These are phyloP conservation scores for Gambusia affinis DNA, from an alignment of 2,113 vertebrate genomes.

Conservation along the genomic window DNA sequence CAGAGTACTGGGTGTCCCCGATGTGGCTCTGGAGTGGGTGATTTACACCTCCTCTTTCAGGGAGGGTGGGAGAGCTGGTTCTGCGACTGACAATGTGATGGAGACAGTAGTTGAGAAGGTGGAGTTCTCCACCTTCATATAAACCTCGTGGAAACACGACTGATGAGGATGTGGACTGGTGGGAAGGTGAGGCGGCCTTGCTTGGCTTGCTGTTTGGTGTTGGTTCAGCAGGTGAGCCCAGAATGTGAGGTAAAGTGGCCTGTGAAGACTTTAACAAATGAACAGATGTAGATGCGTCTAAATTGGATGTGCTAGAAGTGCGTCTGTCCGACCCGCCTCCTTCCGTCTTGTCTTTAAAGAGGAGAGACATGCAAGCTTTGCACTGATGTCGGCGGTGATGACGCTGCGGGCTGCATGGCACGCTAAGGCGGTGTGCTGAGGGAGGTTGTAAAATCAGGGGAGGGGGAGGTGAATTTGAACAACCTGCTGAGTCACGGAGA, in stretches of 20 bases:
- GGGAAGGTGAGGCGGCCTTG: neutral
- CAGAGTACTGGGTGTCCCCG: neutral
- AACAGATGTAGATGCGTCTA: slow-evolving; percentile 21
- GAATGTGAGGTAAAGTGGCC: slow-evolving; percentile 8
- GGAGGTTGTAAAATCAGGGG: slow-evolving; percentile 41
- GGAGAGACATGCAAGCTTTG: slow-evolving; percentile 43
- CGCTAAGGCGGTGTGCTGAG: slow-evolving; percentile 25
- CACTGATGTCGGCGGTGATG: slow-evolving; percentile 29
- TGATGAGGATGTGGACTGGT: slow-evolving; percentile 15
- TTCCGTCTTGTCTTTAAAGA: slow-evolving; percentile 39
- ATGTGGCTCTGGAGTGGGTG: neutral
- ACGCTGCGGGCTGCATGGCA: slow-evolving; percentile 10
- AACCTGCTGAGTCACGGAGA: slow-evolving; percentile 51
- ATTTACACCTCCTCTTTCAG: slow-evolving; percentile 17
- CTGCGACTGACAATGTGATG: slow-evolving; percentile 69
- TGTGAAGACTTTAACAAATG: slow-evolving; percentile 18
- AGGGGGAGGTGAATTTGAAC: slow-evolving; percentile 42
- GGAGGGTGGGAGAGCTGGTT: slow-evolving; percentile 58
- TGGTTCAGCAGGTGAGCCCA: slow-evolving; percentile 4
- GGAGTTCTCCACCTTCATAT: slow-evolving; percentile 63
- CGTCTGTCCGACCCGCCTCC: slow-evolving; percentile 25
- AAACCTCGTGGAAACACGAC: slow-evolving; percentile 15
- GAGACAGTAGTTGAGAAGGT: slow-evolving; percentile 70
- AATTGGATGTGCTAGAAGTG: slow-evolving; percentile 11
- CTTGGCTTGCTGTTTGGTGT: slow-evolving; percentile 12